Base-by-base conservation (phyloP, 2,113 vertebrate genomes). In the Pseudopodoces humilis region DNA sequence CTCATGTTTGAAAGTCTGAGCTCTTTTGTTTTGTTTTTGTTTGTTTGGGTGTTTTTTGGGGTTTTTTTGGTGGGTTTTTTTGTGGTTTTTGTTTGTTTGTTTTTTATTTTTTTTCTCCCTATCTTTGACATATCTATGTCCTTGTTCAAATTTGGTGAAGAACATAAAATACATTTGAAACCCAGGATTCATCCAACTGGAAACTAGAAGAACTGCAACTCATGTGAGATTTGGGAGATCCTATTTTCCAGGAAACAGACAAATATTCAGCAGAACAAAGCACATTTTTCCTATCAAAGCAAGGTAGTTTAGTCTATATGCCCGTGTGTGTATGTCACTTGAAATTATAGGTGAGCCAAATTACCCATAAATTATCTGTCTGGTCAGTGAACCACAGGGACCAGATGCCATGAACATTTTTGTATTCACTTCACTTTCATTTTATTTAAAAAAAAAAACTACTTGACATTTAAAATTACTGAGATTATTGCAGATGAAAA, bases 261-360 rank as follows among this genome's bases (percentile, higher is more conserved):
- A 83, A 44, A 91, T 31, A 64, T 82, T 92, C 39, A 78, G 31
- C 30, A 69, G 6, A 63, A 27, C 21, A 41, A 72, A 69, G 30
- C 3, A 64, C 27, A 74, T 59, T 89, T 86, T 64, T 9, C 14
- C 68, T 77, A 63, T 86, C 50, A 87, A 93, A 94, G 8, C 20
- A 41, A 78, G 17, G 17, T 77, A 90, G 37, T 81, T 83, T 80
- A 58, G 35, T 84, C 64, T 70, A 44, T 81, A 43, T 89, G 52
- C 25, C 15, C 3, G 2, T 85, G 41, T 70, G 56, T 74, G 16
- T 81, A 28, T 92, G 76, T 88, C 58, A 91, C 86, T 96, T 86
- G 82, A 96, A 86, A 96, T 94, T 96, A 95, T 87, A 95, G 31
- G 64, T 71, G 44, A 31, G 65, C 70, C 81, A 95, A 96, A 95